phyloP scores from a whole-genome alignment of 2,888 invertebrate genomes.

The Acronicta alni region DNA sequence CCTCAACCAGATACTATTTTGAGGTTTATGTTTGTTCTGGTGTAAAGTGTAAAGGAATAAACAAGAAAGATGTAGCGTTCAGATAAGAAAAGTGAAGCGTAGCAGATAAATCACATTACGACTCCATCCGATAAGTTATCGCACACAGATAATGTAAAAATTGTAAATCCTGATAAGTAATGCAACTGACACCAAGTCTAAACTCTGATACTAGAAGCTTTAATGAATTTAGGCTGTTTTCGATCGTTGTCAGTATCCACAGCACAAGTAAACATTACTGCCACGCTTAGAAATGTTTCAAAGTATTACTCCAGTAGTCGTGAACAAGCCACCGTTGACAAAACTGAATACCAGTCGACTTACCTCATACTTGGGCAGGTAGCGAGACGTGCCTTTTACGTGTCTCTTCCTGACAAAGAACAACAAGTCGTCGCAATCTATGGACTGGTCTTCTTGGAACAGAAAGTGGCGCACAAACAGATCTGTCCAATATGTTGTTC shows the following conservation, averaged over 20 bases:
- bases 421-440: slow-evolving; percentile 97
- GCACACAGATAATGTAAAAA: slow-evolving; percentile 15
- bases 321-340: background rate
- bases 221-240: slow-evolving; percentile 1
- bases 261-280: background rate
- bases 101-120: slow-evolving; percentile 18
- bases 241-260: background rate
- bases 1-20: background rate
- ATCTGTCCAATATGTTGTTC: slow-evolving; percentile 98
- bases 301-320: background rate
- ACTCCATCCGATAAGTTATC: slow-evolving; percentile 19
- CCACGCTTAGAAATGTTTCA: background rate
- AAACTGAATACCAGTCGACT: slow-evolving; percentile 52
- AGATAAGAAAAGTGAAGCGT: background rate
- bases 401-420: slow-evolving; percentile 98
- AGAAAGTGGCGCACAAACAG: slow-evolving; percentile 98
- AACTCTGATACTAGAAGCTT: slow-evolving; percentile 4
- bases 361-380: slow-evolving; percentile 97
- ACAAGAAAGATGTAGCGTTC: background rate
- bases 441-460: slow-evolving; percentile 96
- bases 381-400: slow-evolving; percentile 95
- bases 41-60: background rate
- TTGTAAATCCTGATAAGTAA: slow-evolving; percentile 9
- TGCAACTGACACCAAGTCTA: background rate
- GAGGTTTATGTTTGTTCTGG: background rate